Conservation (phyloP, 2,888 invertebrate species). For the Ischnura elegans region DNA sequence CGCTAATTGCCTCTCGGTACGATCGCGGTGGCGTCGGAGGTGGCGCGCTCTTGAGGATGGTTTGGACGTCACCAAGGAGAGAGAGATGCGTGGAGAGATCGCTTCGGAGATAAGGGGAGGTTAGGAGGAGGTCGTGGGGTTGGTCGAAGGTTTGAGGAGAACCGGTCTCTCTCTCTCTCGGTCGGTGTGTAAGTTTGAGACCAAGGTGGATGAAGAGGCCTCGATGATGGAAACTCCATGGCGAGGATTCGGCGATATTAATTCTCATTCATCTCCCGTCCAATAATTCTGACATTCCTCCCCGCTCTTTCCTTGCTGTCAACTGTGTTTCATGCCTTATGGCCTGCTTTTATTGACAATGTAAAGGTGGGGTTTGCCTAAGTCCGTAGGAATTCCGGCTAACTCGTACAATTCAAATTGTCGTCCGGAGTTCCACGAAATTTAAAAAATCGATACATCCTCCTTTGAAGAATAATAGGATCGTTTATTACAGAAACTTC, state of each 20-base stretch:
- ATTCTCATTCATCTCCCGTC: slow-evolving; percentile 18
- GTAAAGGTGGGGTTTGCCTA: too few relatives aligned
- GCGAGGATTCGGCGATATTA: slow-evolving; percentile 53
- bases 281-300: background rate
- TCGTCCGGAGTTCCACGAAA: too few relatives aligned
- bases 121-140: background rate
- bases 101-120: background rate
- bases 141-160: background rate
- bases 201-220: background rate
- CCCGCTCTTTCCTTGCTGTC: background rate
- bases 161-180: too few relatives aligned
- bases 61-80: background rate
- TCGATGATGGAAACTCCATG: slow-evolving; percentile 55
- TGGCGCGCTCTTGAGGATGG: background rate
- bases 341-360: too few relatives aligned
- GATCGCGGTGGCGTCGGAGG: slow-evolving; percentile 8
- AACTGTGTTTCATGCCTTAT: background rate
- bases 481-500: too few relatives aligned
- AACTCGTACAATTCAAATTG: too few relatives aligned
- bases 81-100: background rate
- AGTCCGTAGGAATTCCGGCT: too few relatives aligned
- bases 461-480: too few relatives aligned
- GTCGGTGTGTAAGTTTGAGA: too few relatives aligned
- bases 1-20: slow-evolving; percentile 51
- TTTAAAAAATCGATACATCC: too few relatives aligned